These are phyloP conservation scores for Oreamnos americanus DNA, from an alignment of 2,113 vertebrate genomes.

Conservation along the genomic window DNA sequence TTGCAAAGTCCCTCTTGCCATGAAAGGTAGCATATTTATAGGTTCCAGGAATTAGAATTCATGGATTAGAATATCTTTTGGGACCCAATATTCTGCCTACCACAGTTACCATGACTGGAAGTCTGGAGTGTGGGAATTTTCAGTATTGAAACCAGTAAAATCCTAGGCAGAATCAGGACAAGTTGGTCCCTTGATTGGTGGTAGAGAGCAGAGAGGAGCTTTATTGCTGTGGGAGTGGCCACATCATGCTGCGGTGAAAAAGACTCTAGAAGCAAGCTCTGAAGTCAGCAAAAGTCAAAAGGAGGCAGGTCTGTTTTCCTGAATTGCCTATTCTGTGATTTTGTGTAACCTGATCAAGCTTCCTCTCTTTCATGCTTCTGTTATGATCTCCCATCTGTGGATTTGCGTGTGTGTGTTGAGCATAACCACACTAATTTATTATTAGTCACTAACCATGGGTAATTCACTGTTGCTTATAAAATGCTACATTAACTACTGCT, in stretches of 20 bases:
- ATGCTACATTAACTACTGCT: constrained; percentile 68
- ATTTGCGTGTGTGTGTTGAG: neutral
- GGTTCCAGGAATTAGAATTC: neutral
- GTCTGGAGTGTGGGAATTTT: neutral
- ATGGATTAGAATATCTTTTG: neutral
- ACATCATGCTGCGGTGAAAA: neutral
- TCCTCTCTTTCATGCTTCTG: neutral
- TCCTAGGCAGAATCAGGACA: neutral
- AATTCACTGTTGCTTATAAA: constrained; percentile 69
- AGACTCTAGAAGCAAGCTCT: neutral
- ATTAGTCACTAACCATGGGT: constrained; percentile 55
- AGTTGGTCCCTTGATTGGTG: neutral
- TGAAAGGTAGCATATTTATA: neutral
- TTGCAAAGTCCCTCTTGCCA: neutral
- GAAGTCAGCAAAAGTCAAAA: neutral
- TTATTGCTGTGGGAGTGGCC: neutral
- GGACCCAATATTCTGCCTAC: neutral
- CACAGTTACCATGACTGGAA: neutral
- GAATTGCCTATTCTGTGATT: neutral
- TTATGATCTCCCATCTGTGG: neutral
- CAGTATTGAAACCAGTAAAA: neutral
- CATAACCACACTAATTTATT: constrained; percentile 60
- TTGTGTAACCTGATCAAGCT: neutral
- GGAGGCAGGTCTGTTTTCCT: neutral
- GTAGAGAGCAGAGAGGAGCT: neutral